Evolutionary conservation across 1,140 invertebrate species (phyloP).

Genomic region (Eriosoma lanigerum): DNA sequence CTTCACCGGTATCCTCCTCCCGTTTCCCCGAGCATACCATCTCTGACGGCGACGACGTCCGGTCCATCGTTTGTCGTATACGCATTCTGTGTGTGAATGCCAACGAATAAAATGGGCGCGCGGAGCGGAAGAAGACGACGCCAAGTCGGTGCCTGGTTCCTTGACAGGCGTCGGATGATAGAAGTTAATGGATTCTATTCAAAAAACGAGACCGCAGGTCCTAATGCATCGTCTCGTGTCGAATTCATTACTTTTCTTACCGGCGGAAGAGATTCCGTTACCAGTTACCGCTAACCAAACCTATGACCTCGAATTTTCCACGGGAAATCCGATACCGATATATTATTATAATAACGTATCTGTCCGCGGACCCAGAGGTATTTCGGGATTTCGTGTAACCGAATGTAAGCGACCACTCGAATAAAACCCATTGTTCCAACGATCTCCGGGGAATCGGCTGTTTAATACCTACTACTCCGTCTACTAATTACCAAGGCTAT

Average conservation of each 20-base stretch:
- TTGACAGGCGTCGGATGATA: constrained; percentile 40
- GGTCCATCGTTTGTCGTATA: not conserved
- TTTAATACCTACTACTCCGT: too few relatives aligned
- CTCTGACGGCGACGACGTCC: too few relatives aligned
- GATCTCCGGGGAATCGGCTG: too few relatives aligned
- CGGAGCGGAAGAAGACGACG: not conserved
- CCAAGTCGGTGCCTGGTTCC: constrained; percentile 31
- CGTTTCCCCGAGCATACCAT: not conserved
- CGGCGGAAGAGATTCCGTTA: not conserved
- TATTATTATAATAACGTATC: too few relatives aligned
- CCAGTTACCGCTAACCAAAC: not conserved
- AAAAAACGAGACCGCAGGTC: constrained; percentile 13
- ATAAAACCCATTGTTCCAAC: too few relatives aligned
- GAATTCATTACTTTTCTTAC: constrained; percentile 42
- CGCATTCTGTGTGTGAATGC: not conserved
- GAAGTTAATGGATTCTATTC: constrained; percentile 50
- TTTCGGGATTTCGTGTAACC: too few relatives aligned
- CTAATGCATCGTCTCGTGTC: constrained; percentile 34
- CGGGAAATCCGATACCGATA: too few relatives aligned
- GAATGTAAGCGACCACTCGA: too few relatives aligned
- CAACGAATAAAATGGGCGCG: constrained; percentile 32
- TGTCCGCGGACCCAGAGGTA: too few relatives aligned
- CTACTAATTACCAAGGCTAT: too few relatives aligned
- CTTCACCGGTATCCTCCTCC: not conserved
- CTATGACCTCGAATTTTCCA: too few relatives aligned